Base-by-base conservation (phyloP, 2,113 vertebrate genomes). In the Donacobius atricapilla region DNA sequence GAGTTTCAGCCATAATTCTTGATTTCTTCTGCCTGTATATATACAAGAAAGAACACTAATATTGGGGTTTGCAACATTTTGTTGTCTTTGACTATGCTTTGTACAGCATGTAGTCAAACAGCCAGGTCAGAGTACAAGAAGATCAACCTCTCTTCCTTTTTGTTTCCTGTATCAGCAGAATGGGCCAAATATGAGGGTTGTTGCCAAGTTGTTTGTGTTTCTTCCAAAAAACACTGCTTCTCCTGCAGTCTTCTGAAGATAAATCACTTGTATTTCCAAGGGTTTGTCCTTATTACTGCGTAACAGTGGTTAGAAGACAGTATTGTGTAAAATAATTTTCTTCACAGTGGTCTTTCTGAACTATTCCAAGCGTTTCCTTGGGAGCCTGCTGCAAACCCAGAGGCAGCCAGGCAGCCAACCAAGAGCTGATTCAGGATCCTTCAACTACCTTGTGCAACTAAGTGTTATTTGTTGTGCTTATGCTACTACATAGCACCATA, bases 321-420 rank as follows among this genome's bases (percentile, higher is more conserved):
- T 90, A 12, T 33, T 57, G 28, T 25, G 31, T 21, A 31, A 54
- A 31, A 64, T 83, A 2, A 44, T 72, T 82, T 71, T 89, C 40
- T 64, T 94, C 76, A 35, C 33, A 94, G 72, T 23, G 61, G 50
- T 82, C 33, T 93, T 96, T 77, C 65, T 70, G 37, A 83, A 66
- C 47, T 79, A 53, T 89, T 61, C n/a, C 75, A 92, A 48, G 44
- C n/a, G 3, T 87, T 97, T 94, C 90, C 51, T 94, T 95, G 96
- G 81, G 31, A 96, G 40, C 44, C 70, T 70, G 61, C 30, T 86
- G n/a, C 45, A 83, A 84, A 68, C 10, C 88, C 57, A 33, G 53
- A 64, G 53, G 27, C 51, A 93, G 35, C 24, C 63, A 87, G 42
- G 50, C 94, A 87, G 39, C 39, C 70, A 89, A 53, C 27, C 11